Evolutionary conservation across 2,888 invertebrate genomes (phyloP), one percentile per base, ranked within the genome.

Genomic region (Tolmerus cingulatus): DNA sequence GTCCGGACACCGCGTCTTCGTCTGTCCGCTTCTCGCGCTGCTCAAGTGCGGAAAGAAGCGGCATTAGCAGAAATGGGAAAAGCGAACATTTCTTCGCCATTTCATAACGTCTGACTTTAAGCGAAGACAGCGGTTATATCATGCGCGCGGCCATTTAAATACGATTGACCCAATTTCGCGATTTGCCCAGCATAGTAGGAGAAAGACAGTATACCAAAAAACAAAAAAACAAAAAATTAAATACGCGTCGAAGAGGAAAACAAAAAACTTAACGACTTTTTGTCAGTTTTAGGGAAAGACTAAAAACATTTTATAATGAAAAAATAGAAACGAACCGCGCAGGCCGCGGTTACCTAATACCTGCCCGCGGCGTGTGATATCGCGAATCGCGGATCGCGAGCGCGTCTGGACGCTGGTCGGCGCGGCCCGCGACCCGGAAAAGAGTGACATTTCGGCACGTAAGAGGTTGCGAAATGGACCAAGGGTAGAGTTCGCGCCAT

Each of bases 1-100:
- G 34, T 51, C 51, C 51, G 51, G 51, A 51, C 51, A 51, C 51
- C 51, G 51, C 43, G 43, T 46, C 43, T 51, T 14, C 37, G 57
- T 66, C 66, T 66, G 55, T 19, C 55, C 55, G 55, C 9, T 16
- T 8, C 19, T 55, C 55, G 43, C 14, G 9, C 74, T 23, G 16
- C 23, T n/a, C 0, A 84, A 86, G 86, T 79, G 55, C 74, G 66
- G 51, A 86, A 87, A 88, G 86, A 88, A 86, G 86, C 86, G 57
- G 77, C 86, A 55, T 55, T 66, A 66, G 82, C 88, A 82, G 88
- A 79, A 88, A 88, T 86, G 88, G 88, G 86, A 88, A 86, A 88
- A 88, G 88, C 88, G 88, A 82, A 88, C 88, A 88, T 88, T 88
- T 88, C 88, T 88, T 88, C 78, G 88, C 30, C 57, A 88, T 88